Conservation (phyloP, 92 coral and sea anemone genomes). For the Siderastrea siderea region DNA sequence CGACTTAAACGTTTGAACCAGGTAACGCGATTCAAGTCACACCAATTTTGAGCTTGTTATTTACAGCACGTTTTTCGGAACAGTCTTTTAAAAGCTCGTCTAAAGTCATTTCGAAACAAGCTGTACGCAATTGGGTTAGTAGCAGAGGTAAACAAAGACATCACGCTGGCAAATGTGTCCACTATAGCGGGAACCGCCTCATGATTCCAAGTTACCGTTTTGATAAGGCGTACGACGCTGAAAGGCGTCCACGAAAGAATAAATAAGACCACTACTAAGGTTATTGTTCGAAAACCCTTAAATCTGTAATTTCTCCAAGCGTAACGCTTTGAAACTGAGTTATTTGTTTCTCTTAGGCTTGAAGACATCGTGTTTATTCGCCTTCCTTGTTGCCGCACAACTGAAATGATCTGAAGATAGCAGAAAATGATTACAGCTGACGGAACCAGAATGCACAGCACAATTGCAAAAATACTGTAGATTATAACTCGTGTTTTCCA, state of each 20-base stretch:
- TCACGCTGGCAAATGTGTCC: conserved; percentile 76
- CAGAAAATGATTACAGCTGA: conserved; percentile 62
- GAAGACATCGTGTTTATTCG: conserved; percentile 34
- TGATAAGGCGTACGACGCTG: conserved; percentile 66
- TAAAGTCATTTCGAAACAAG: conserved; percentile 68
- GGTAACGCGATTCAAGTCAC: too few relatives aligned
- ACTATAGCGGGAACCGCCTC: conserved; percentile 59
- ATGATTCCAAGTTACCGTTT: conserved; percentile 69
- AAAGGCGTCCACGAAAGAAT: conserved; percentile 80
- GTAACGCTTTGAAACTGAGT: conserved; percentile 3
- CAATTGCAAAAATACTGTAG: conserved; percentile 60
- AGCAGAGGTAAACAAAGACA: conserved; percentile 73
- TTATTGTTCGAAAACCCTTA: conserved; percentile 75
- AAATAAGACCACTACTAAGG: conserved; percentile 49
- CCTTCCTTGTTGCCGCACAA: conserved; percentile 57
- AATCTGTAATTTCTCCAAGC: conserved; percentile 47
- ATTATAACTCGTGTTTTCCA: conserved; percentile 72
- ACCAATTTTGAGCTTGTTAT: neutral
- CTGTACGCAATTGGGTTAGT: conserved; percentile 72
- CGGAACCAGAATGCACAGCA: conserved; percentile 58
- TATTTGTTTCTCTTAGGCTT: neutral
- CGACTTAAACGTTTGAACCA: neutral
- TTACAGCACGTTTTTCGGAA: conserved; percentile 27
- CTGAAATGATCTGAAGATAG: conserved; percentile 60
- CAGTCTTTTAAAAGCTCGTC: conserved; percentile 69